phyloP scores from a whole-genome alignment of 2,888 invertebrate species.

The Cyclophora punctaria region DNA sequence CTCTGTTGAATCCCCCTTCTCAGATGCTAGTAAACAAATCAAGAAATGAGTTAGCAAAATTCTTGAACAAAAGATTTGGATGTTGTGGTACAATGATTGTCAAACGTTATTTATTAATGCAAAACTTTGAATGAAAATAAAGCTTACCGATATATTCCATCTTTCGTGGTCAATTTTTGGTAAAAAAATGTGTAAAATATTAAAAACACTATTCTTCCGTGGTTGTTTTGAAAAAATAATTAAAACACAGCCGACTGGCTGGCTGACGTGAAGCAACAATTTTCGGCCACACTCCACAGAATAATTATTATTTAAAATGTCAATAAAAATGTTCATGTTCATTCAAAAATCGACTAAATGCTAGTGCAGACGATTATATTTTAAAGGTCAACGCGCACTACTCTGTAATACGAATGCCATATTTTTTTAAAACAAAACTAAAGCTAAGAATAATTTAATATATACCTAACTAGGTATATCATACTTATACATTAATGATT shows the following conservation, averaged over 20 bases:
- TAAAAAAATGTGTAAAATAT: slow-evolving; percentile 27
- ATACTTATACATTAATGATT: no score
- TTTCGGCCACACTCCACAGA: slow-evolving; percentile 33
- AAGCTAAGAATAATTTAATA: no score
- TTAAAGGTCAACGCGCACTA: no score
- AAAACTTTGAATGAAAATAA: slow-evolving; percentile 20
- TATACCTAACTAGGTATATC: no score
- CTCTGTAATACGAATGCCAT: no score
- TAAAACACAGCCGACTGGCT: slow-evolving; percentile 60
- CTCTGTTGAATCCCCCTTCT: slow-evolving; percentile 74
- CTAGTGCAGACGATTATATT: no score
- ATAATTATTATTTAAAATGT: slow-evolving; percentile 7
- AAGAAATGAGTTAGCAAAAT: slow-evolving; percentile 66
- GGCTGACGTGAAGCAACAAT: slow-evolving; percentile 70
- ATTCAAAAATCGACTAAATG: not conserved
- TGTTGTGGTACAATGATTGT: slow-evolving; percentile 37
- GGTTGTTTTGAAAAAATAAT: slow-evolving; percentile 68
- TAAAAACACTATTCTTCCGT: slow-evolving; percentile 28
- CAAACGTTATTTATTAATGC: slow-evolving; percentile 25
- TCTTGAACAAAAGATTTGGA: slow-evolving; percentile 64
- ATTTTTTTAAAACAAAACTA: no score
- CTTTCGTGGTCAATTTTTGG: slow-evolving; percentile 30
- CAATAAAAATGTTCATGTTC: slow-evolving; percentile 5
- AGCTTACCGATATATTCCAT: slow-evolving; percentile 65
- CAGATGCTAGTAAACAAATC: slow-evolving; percentile 62